Base-by-base conservation (phyloP, 2,888 invertebrate genomes). In the Cephus spinipes region DNA sequence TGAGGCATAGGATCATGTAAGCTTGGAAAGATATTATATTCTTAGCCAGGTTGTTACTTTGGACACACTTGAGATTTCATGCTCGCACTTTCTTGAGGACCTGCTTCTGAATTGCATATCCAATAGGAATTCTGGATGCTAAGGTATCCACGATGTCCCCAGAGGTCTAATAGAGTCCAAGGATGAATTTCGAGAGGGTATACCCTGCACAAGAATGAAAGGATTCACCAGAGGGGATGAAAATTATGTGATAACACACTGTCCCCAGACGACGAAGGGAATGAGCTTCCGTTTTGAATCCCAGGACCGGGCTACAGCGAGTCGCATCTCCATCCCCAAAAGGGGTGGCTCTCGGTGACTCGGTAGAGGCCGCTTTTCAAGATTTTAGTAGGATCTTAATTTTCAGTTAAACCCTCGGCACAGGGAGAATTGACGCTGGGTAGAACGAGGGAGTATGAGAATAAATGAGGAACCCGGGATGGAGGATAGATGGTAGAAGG, bases 331-430 rank as follows among this genome's bases (percentile, higher is more conserved):
- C 1, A 6, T 23, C 55, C 23, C 23, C 55, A 55, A 55, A 55
- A 55, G 23, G 55, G 55, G 55, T 55, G 55, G 23, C 2, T 55
- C 55, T 9, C 55, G 55, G 23, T 55, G 55, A 2, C 9, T 55
- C 15, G 55, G 55, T 55, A 55, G 55, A 55, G 23, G 55, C 55
- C 69, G 79, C 79, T 79, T 85, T 82, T 80, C 80, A 85, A 80
- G 80, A 77, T 81, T 85, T 82, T 82, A 73, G 81, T 30, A 73
- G 80, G 78, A 81, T 83, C 83, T 83, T 87, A 86, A 87, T 87
- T 87, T 87, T 85, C 84, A 84, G 83, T 85, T 85, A 86, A 81
- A 82, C 81, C 78, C 69, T 76, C 68, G 77, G 73, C 35, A 74
- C 74, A 34, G 68, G 73, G 55, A 30, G 73, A 73, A 36, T 68